These are phyloP conservation scores for Drosophila arizonae DNA, from an alignment of 1,140 invertebrate species.

Conservation along the genomic window DNA sequence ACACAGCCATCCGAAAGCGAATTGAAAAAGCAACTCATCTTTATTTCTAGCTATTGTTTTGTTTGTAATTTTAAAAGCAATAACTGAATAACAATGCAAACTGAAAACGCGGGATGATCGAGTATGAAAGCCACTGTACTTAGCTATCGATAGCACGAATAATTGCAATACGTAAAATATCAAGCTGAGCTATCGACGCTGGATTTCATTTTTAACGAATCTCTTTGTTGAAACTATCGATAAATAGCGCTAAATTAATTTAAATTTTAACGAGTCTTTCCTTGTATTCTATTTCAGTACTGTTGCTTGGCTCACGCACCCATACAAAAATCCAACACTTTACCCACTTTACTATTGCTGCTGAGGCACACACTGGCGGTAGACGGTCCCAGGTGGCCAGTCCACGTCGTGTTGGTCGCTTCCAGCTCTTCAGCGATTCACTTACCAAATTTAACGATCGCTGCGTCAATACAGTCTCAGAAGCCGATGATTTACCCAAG, in stretches of 20 bases:
- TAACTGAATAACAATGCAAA: constrained; percentile 9
- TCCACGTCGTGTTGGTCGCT: constrained; percentile 87
- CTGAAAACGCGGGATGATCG: constrained; percentile 40
- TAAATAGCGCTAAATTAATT: not conserved
- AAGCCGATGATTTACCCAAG: constrained; percentile 90
- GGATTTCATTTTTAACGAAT: constrained; percentile 3
- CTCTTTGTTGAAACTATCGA: constrained; percentile 1
- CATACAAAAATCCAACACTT: constrained; percentile 91
- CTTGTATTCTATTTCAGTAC: constrained; percentile 84
- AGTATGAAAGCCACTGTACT: not conserved
- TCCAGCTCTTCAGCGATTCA: constrained; percentile 92
- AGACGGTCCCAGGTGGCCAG: constrained; percentile 82
- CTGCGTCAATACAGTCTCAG: constrained; percentile 93
- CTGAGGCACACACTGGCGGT: constrained; percentile 85
- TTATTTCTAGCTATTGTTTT: not conserved
- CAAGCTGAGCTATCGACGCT: constrained; percentile 1
- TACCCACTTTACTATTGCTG: constrained; percentile 90
- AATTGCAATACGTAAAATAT: not conserved
- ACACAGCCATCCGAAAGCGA: constrained; percentile 17
- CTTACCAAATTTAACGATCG: constrained; percentile 91
- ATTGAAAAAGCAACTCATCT: constrained; percentile 45
- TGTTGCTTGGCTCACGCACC: constrained; percentile 88
- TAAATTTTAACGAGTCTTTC: not conserved
- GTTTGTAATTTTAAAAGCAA: constrained; percentile 6
- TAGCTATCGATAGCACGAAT: constrained; percentile 4